Evolutionary conservation across 2,888 invertebrate species (phyloP).

Genomic region (Busseola fusca): DNA sequence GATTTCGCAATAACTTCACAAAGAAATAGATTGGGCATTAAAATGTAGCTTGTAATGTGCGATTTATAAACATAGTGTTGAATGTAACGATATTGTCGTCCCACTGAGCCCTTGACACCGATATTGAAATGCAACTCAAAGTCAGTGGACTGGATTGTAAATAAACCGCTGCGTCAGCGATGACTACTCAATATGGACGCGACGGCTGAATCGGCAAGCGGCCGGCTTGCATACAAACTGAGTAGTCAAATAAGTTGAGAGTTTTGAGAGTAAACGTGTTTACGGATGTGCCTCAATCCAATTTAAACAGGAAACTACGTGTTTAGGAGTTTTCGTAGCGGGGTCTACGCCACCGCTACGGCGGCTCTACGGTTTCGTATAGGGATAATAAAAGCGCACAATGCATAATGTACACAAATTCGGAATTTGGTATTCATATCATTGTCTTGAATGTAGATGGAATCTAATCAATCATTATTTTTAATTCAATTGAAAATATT

Average conservation of each 20-base stretch:
- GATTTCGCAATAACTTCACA: constrained; percentile 56
- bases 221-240: constrained; percentile 46
- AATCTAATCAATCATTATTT: constrained; percentile 4
- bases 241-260: constrained; percentile 45
- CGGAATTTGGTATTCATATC: not conserved
- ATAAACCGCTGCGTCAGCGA: constrained; percentile 68
- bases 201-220: constrained; percentile 53
- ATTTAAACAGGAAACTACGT: constrained; percentile 18
- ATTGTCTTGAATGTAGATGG: constrained; percentile 6
- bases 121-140: constrained; percentile 74
- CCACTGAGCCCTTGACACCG: constrained; percentile 73
- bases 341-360: constrained; percentile 44
- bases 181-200: constrained; percentile 68
- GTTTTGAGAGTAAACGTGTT: constrained; percentile 30
- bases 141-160: constrained; percentile 72
- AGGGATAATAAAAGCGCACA: not conserved
- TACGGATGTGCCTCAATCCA: constrained; percentile 40
- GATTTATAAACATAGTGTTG: constrained; percentile 53
- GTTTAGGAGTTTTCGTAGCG: constrained; percentile 36
- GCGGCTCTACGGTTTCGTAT: constrained; percentile 18
- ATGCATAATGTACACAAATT: constrained; percentile 4
- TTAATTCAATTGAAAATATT: constrained; percentile 29
- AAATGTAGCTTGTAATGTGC: constrained; percentile 44
- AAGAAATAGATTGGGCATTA: constrained; percentile 52
- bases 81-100: constrained; percentile 58